Conservation (phyloP, 2,113 vertebrate species). For the Guaruba guarouba region DNA sequence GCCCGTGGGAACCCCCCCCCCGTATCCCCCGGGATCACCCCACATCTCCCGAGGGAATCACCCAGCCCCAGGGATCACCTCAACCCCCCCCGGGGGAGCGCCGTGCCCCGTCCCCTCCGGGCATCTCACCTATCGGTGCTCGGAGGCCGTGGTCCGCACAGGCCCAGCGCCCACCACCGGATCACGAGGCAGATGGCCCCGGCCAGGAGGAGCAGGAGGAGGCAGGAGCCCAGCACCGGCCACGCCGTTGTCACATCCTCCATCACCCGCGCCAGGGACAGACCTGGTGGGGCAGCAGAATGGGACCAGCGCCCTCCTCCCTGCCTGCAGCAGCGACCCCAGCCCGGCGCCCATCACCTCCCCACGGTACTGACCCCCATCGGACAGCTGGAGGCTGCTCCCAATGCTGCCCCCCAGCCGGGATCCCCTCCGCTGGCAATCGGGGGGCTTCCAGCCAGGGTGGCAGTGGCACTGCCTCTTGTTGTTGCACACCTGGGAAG, state of each 20-base stretch:
- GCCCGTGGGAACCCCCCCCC: too few species aligned
- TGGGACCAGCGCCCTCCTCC: neutral
- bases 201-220: neutral
- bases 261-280: rapidly evolving
- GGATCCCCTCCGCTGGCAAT: neutral
- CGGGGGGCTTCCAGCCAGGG: slow-evolving; percentile 45
- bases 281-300: neutral
- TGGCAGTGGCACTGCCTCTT: slow-evolving; percentile 13
- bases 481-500: slow-evolving; percentile 50
- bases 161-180: neutral
- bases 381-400: neutral
- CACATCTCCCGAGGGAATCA: too few species aligned
- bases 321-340: neutral
- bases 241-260: neutral
- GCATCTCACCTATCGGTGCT: neutral
- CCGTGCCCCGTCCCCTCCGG: neutral
- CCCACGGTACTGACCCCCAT: neutral
- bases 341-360: rapidly evolving
- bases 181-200: neutral
- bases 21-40: too few species aligned
- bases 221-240: neutral
- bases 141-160: rapidly evolving
- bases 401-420: rapidly evolving
- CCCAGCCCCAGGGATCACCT: neutral
- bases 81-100: too few species aligned